These are phyloP conservation scores for Tipula unca DNA, from an alignment of 2,888 invertebrate genomes.

Conservation along the genomic window DNA sequence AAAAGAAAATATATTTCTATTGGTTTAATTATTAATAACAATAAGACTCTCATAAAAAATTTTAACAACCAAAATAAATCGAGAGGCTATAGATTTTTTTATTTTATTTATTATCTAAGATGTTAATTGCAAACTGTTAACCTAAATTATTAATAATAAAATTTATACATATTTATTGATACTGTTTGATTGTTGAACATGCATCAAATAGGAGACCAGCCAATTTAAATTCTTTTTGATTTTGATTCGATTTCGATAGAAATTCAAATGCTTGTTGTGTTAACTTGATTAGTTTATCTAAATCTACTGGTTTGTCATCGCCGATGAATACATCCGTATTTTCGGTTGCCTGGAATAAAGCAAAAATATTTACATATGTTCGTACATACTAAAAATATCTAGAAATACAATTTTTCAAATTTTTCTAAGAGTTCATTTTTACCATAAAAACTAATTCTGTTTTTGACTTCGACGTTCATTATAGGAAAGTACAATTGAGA, in stretches of 20 bases:
- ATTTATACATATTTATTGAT: background rate
- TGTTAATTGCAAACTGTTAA: background rate
- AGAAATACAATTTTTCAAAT: no score
- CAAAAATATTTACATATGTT: background rate
- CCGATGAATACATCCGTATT: background rate
- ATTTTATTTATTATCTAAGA: background rate
- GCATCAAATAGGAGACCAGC: slow-evolving; percentile 46
- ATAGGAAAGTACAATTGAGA: no score
- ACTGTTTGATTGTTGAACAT: slow-evolving; percentile 30
- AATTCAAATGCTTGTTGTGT: slow-evolving; percentile 40
- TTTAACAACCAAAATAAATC: background rate
- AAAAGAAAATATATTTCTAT: background rate
- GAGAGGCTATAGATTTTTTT: background rate
- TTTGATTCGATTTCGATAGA: slow-evolving; percentile 38
- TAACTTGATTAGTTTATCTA: slow-evolving; percentile 37
- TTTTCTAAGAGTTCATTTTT: no score
- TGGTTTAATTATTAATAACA: background rate
- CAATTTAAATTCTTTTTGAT: slow-evolving; percentile 39
- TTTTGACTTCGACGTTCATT: no score
- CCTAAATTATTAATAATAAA: background rate
- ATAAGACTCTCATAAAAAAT: background rate
- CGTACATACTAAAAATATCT: no score
- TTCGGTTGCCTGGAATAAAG: slow-evolving; percentile 15
- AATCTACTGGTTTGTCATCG: slow-evolving; percentile 25
- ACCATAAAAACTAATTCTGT: no score